phyloP scores from a whole-genome alignment of 2,888 invertebrate genomes.

The Diarsia brunnea region DNA sequence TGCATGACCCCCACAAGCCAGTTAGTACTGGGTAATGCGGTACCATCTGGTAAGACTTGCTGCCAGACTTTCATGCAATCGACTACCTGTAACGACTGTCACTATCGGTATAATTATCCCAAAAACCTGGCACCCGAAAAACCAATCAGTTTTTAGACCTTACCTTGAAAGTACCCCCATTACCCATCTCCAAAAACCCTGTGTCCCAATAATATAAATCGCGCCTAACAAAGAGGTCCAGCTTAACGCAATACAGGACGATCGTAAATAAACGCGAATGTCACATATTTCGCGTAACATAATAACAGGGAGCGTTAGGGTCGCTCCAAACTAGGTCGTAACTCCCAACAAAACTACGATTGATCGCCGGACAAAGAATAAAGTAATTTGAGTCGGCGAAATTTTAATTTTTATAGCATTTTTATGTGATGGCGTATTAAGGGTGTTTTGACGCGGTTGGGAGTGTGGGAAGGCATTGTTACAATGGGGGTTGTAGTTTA shows the following conservation, averaged over 20 bases:
- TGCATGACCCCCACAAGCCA: no score
- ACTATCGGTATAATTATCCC: no score
- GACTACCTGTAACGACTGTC: no score
- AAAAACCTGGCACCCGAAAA: no score
- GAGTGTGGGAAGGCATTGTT: constrained; percentile 6
- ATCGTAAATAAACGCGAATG: constrained; percentile 70
- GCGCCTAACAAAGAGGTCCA: constrained; percentile 50
- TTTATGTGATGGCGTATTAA: constrained; percentile 53
- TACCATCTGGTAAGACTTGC: no score
- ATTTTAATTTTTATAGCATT: constrained; percentile 61
- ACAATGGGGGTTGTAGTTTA: constrained; percentile 39
- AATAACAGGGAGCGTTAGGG: constrained; percentile 61
- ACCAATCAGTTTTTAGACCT: constrained; percentile 13
- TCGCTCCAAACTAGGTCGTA: constrained; percentile 48
- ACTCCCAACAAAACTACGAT: constrained; percentile 49
- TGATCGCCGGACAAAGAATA: constrained; percentile 46
- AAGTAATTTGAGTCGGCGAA: constrained; percentile 52
- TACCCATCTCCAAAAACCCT: constrained; percentile 36
- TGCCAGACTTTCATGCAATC: no score
- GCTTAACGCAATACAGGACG: constrained; percentile 58
- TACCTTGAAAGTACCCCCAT: constrained; percentile 23
- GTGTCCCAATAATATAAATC: constrained; percentile 59
- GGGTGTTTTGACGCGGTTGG: constrained; percentile 40
- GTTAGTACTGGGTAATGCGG: no score
- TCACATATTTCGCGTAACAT: constrained; percentile 70